Evolutionary conservation across 1,140 invertebrate genomes (phyloP).

Genomic region (Apolygus lucorum): DNA sequence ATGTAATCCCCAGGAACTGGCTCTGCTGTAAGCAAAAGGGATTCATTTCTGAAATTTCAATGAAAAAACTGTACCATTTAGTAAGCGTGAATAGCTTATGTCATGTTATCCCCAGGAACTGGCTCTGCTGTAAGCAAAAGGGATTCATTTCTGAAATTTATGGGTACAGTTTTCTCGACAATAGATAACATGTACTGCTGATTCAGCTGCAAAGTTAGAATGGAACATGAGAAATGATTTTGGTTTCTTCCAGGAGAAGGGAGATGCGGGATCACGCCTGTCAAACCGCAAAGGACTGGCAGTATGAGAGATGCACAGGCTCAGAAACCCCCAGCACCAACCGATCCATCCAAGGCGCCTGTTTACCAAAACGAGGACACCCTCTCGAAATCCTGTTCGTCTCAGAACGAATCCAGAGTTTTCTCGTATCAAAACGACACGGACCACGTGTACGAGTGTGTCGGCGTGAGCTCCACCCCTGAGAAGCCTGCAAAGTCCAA

Average conservation of each 20-base stretch:
- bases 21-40: no score
- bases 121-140: no score
- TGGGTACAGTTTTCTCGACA: no score
- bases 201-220: no score
- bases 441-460: conserved; percentile 28
- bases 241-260: conserved; percentile 53
- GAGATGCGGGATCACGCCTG: conserved; percentile 59
- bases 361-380: not conserved
- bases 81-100: no score
- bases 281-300: conserved; percentile 70
- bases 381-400: not conserved
- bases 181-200: no score
- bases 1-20: no score
- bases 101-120: no score
- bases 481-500: not conserved
- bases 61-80: no score
- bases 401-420: not conserved
- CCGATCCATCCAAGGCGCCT: not conserved
- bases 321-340: not conserved
- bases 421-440: conserved; percentile 5
- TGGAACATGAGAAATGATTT: no score
- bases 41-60: no score
- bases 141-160: no score
- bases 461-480: conserved; percentile 3
- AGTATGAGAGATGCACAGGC: conserved; percentile 57